Evolutionary conservation across 1,140 invertebrate species (phyloP), one percentile per base, ranked within the genome.

Genomic region (Ganaspis sp.): DNA sequence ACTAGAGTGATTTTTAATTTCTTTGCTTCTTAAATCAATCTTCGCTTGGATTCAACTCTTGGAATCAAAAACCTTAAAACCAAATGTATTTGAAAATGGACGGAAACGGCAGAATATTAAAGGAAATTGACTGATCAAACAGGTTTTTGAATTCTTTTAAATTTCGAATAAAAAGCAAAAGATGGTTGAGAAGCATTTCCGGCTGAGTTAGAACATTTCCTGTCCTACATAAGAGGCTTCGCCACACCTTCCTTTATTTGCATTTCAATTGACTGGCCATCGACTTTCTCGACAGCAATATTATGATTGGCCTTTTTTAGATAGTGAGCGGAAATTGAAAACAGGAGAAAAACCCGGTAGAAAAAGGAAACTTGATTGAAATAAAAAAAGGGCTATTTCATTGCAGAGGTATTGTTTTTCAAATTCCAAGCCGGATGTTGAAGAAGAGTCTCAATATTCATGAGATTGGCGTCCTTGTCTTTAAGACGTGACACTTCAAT

Each of bases 371-470:
- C 9, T 54, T 11, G 45, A 49, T 6, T 17, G 6, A 49, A 17
- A 49, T 5, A 17, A 4, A n/a, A n/a, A 49, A 49, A 49, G 9
- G 15, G 9, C 1, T 11, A 9, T 42, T 11, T 5, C 15, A 42
- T 42, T 42, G 40, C 2, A 4, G 40, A 42, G 11, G 19, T 17
- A 8, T 49, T 49, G n/a, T 19, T 49, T 49, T 17, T 49, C 45
- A 17, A 17, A 49, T 54, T 54, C 19, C 53, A 21, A 26, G 54
- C 29, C 54, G 54, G 54, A 58, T 58, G 54, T 58, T 49, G 19
- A 49, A 49, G 19, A 49, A 49, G 45, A 17, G 45, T 49, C 19
- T 58, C 54, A 58, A 58, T 58, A 58, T 58, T 58, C 54, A 58
- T 23, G 54, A 15, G 12, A 58, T 58, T 9, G 54, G 26, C 19